Base-by-base conservation (phyloP, 2,113 vertebrate species). In the Pomatostomus ruficeps region DNA sequence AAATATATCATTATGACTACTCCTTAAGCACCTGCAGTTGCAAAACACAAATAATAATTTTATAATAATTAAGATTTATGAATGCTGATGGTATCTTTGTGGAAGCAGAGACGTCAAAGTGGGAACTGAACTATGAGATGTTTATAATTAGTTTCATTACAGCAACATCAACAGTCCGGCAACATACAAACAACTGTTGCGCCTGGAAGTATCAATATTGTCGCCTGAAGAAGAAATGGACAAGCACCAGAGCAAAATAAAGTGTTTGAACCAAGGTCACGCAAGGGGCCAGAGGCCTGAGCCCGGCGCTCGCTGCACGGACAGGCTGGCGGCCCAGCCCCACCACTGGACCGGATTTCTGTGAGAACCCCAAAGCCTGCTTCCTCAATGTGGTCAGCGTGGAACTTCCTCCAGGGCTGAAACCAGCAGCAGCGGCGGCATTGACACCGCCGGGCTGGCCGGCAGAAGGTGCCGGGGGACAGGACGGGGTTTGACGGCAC, bases 331-430 rank as follows among this genome's bases (percentile, higher is more conserved):
- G 14, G 65, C 62, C 82, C 35, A 2, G 31, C 42, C 24, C 7
- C 33, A 4, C 11, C 2, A 0, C 2, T 7, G 40, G 1, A 6
- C 6, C 0, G 0, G 46, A 16, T 33, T 26, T 18, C 52, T 2
- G 2, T 3, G 19, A 75, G 51, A 66, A 46, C 26, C 38, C 38
- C 15, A 62, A 54, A 11, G 3, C 14, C 4, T 1, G 3, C 38
- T 83, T 58, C 43, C 42, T 84, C 31, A 49, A 26, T 9, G 14
- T 0, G 40, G 43, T 20, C 77, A 48, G n/a, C 14, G 36, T 28
- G 38, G 33, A 63, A 35, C 61, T 71, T 73, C n/a, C 26, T 45
- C 82, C 22, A 2, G 43, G 19, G 26, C 0, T 23, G 71, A 21
- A 24, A 43, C 8, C 57, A 43, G 62, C 49, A 40, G 58, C 59